These are phyloP conservation scores for Cheilosia urbana DNA, from an alignment of 2,888 invertebrate genomes.

Conservation along the genomic window DNA sequence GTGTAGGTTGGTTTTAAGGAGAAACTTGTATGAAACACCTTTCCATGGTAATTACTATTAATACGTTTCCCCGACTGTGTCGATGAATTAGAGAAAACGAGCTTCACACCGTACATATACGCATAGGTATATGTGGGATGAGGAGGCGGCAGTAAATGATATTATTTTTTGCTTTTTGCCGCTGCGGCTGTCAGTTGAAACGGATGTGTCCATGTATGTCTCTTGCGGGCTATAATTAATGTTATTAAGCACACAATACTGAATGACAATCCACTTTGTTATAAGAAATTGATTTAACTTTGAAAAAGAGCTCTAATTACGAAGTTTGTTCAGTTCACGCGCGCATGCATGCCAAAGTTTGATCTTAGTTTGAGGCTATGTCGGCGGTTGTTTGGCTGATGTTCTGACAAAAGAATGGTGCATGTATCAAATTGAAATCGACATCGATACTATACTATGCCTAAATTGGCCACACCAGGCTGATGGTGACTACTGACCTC, in stretches of 20 bases:
- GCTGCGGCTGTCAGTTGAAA: constrained; percentile 24
- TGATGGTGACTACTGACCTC: too few relatives aligned
- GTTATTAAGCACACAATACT: constrained; percentile 35
- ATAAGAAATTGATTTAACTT: constrained; percentile 23
- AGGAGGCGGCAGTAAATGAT: constrained; percentile 9
- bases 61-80: constrained; percentile 22
- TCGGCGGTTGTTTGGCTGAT: neutral
- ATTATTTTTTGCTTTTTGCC: constrained; percentile 22
- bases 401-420: neutral
- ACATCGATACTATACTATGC: too few relatives aligned
- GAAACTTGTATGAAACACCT: constrained; percentile 54
- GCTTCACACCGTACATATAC: neutral
- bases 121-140: constrained; percentile 2
- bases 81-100: constrained; percentile 24
- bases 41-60: constrained; percentile 46
- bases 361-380: constrained; percentile 26
- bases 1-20: constrained; percentile 69
- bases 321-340: constrained; percentile 23
- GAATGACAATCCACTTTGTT: constrained; percentile 8
- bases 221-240: constrained; percentile 40
- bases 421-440: neutral
- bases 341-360: constrained; percentile 28
- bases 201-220: constrained; percentile 64
- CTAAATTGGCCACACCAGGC: too few relatives aligned
- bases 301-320: constrained; percentile 28